phyloP scores from a whole-genome alignment of 2,888 invertebrate species.

The Rotaria socialis region DNA sequence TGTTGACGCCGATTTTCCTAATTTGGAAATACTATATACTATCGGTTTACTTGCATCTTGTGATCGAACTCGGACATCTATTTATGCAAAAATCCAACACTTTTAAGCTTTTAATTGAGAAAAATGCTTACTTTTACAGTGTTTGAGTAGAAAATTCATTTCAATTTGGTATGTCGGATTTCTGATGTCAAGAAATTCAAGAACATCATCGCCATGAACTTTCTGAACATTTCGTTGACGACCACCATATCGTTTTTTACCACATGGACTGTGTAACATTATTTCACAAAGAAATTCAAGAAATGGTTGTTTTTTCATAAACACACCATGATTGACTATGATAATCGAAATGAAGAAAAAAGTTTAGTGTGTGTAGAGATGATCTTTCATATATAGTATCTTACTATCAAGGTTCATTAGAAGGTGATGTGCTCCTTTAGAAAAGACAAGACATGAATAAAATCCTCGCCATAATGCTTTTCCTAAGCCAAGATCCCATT shows the following conservation, averaged over 20 bases:
- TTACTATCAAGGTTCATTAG: not conserved
- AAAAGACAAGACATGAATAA: not conserved
- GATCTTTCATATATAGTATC: too few species aligned
- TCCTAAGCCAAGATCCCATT: not conserved
- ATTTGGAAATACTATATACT: not conserved
- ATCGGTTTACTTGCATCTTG: not conserved
- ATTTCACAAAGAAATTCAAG: slow-evolving; percentile 1
- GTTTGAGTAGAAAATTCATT: not conserved
- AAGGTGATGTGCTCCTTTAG: not conserved
- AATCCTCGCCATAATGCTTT: slow-evolving; percentile 7
- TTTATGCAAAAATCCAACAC: not conserved
- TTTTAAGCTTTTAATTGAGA: not conserved
- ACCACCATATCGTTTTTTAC: not conserved
- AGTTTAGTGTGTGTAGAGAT: too few species aligned
- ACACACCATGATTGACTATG: not conserved
- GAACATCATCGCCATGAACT: not conserved
- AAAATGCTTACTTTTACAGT: not conserved
- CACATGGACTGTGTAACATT: not conserved
- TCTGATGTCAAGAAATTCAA: not conserved
- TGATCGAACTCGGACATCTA: not conserved
- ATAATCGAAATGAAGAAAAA: too few species aligned
- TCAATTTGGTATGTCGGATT: not conserved
- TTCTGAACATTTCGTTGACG: not conserved
- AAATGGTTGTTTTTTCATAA: slow-evolving; percentile 25
- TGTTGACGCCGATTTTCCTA: not conserved